Base-by-base conservation (phyloP, 2,113 vertebrate species). In the Rhadina sibilatrix region DNA sequence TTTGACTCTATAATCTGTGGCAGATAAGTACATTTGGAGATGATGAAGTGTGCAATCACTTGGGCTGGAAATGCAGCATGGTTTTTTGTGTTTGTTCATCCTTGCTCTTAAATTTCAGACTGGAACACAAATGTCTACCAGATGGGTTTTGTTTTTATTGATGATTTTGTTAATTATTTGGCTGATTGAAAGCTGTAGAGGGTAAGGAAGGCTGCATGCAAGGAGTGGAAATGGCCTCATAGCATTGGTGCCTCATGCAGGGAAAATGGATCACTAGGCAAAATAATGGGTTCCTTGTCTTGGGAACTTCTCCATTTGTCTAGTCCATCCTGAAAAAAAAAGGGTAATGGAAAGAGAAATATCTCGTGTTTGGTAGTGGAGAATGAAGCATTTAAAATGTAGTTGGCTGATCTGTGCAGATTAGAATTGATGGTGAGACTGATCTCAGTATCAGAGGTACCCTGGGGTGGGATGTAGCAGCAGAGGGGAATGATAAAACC, bases 171-270 rank as follows among this genome's bases (percentile, higher is more conserved):
- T 52, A 38, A 47, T 88, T 72, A 8, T 72, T 28, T 64, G 22
- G 6, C 47, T 60, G 52, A 60, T 82, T 64, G 20, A 74, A 77
- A 89, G 60, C 24, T 52, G 40, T 35, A 59, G 63, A 74, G 24
- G 44, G 18, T 83, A 50, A 74, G 38, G 19, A 57, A 80, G 28
- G 35, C 27, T 93, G 11, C 20, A 30, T n/a, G 28, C n/a, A 47
- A 56, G 27, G 49, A 72, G 19, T 65, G 56, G 64, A 56, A 83
- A 78, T 56, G n/a, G 15, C 30, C 24, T 76, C 12, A 10, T 8
- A 68, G 15, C 3, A 1, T 1, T 60, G 33, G 40, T 95, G 18
- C 10, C 44, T 6, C 0, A 0, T 74, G 50, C 33, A 60, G 38
- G 35, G 44, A 63, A 70, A 60, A 68, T 22, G 30, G 23, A 59